Evolutionary conservation across 2,797 vertebrate species (phyloP).

Genomic region (Scolopax rusticola): DNA sequence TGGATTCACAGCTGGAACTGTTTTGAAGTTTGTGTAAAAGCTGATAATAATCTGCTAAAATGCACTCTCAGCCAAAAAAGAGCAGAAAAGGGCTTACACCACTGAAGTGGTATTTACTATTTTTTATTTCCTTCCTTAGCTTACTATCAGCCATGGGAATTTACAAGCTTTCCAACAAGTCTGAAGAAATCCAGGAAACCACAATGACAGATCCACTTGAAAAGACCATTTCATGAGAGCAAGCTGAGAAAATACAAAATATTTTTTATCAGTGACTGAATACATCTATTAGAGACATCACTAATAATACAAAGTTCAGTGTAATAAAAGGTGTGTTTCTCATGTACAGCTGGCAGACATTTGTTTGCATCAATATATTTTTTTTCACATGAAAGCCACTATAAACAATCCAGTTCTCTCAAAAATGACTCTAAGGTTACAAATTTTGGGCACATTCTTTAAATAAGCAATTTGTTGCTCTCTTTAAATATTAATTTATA

Average conservation of each 20-base stretch:
- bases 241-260: slow-evolving; percentile 33
- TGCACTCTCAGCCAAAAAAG: slow-evolving; percentile 43
- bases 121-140: slow-evolving; percentile 62
- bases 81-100: slow-evolving; percentile 53
- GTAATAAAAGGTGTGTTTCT: not conserved
- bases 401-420: not conserved
- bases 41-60: slow-evolving; percentile 62
- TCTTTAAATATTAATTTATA: not conserved
- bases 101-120: slow-evolving; percentile 64
- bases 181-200: slow-evolving; percentile 72
- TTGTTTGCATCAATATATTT: not conserved
- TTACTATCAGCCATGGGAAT: slow-evolving; percentile 67
- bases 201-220: slow-evolving; percentile 58
- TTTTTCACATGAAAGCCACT: not conserved
- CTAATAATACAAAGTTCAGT: not conserved
- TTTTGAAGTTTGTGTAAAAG: slow-evolving; percentile 69
- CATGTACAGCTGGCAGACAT: not conserved
- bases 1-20: slow-evolving; percentile 53
- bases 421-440: not conserved
- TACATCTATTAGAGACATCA: not conserved
- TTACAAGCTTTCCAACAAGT: slow-evolving; percentile 68
- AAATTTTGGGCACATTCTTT: not conserved
- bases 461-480: not conserved
- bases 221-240: slow-evolving; percentile 40
- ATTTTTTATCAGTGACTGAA: slow-evolving; percentile 8